Evolutionary conservation across 2,888 invertebrate genomes (phyloP).

Genomic region (Lasius platythorax): DNA sequence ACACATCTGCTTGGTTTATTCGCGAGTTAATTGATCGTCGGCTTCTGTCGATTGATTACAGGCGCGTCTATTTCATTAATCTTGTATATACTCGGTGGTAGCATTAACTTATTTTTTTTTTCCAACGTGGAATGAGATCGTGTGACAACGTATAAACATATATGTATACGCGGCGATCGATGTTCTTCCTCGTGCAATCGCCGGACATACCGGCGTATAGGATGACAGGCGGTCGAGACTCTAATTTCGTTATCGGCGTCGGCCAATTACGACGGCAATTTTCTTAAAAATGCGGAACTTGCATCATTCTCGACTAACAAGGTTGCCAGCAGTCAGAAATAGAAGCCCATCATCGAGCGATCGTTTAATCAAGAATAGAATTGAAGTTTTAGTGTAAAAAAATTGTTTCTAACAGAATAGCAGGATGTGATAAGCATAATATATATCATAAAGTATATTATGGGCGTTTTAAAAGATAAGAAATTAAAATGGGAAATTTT

Average conservation of each 20-base stretch:
- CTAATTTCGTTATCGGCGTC: conserved; percentile 46
- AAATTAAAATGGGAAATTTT: not conserved
- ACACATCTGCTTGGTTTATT: not conserved
- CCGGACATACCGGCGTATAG: conserved; percentile 1
- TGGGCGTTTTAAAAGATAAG: not conserved
- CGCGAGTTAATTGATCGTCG: not conserved
- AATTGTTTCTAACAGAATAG: not conserved
- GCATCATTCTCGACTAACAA: conserved; percentile 42
- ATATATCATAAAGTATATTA: not conserved
- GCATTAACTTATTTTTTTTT: conserved; percentile 31
- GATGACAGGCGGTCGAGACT: conserved; percentile 39
- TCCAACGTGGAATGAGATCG: not conserved
- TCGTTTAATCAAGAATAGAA: not conserved
- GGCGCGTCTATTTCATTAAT: conserved; percentile 1
- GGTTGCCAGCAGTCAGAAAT: not conserved
- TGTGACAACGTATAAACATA: conserved; percentile 14
- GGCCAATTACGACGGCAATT: conserved; percentile 50
- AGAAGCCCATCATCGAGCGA: not conserved
- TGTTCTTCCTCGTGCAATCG: conserved; percentile 24
- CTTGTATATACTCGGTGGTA: not conserved
- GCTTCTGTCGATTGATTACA: not conserved
- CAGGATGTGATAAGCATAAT: not conserved
- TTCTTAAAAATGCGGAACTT: conserved; percentile 49
- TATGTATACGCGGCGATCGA: conserved; percentile 22
- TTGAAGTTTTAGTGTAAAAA: not conserved